Evolutionary conservation across 2,797 vertebrate species (phyloP).

Genomic region (Falco concolor): DNA sequence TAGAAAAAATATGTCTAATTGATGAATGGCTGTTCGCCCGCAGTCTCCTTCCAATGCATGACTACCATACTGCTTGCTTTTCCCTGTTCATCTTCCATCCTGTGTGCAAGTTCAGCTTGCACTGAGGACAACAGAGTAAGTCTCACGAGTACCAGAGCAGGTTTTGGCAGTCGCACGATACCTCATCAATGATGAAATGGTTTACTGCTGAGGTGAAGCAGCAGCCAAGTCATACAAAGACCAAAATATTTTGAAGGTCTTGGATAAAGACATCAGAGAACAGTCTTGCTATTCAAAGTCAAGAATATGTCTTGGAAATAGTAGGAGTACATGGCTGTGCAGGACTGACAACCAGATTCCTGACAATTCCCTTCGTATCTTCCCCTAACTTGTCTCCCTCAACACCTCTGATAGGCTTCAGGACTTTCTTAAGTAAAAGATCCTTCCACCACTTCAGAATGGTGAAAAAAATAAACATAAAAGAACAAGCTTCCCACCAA

Average conservation of each 20-base stretch:
- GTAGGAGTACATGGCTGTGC: neutral
- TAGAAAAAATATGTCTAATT: neutral
- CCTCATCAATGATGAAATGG: neutral
- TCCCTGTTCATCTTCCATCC: neutral
- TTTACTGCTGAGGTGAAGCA: neutral
- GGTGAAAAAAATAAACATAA: neutral
- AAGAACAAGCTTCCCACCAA: neutral
- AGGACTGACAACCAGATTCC: neutral
- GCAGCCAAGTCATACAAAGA: neutral
- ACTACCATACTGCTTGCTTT: neutral
- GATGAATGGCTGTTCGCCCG: neutral
- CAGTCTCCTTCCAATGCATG: neutral
- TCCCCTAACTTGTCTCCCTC: neutral
- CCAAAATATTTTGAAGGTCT: neutral
- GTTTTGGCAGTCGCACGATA: neutral
- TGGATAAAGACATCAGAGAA: neutral
- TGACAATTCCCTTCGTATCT: neutral
- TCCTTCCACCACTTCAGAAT: neutral
- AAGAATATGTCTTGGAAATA: neutral
- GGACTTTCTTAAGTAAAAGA: neutral
- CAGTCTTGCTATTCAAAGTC: neutral
- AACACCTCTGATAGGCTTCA: neutral
- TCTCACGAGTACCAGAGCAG: neutral
- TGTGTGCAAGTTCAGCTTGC: neutral
- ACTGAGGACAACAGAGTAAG: neutral